Base-by-base conservation (phyloP, 2,888 invertebrate species). In the Podotricha telesiphe region DNA sequence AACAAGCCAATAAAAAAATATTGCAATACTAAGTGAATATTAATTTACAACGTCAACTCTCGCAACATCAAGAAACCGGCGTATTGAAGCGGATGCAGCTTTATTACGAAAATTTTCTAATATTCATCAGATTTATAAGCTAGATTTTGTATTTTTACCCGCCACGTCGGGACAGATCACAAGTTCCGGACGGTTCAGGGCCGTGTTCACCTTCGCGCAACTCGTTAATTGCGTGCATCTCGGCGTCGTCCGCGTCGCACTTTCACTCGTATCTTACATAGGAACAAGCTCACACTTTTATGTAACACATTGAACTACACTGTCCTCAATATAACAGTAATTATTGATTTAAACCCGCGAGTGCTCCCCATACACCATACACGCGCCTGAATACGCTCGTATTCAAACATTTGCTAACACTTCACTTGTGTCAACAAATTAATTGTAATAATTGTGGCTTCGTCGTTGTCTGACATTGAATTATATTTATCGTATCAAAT, bases 261-360 rank as follows among this genome's bases (percentile, higher is more conserved):
- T 69, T 69, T 69, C 69, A 47, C 69, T 66, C 53, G 55, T 42
- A 63, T 63, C 67, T 61, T 65, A 61, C 69, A 51, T 47, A 47
- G 55, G 48, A 59, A 48, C 48, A 55, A 42, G 50, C 62, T 62
- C 65, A 53, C 61, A 53, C 65, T 55, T 40, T n/a, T 62, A 37
- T 62, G 55, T 22, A 56, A 42, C 56, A 28, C 56, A 17, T 47
- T 59, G 68, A 56, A 48, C 58, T 37, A 59, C 62, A 40, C 40
- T 53, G 45, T 40, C 34, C 51, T 20, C 55, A 15, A 50, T 53
- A 64, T 22, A 19, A 62, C 62, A 62, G 19, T 37, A 62, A 62
- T 62, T 48, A 61, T 62, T 34, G 62, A 48, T 48, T 62, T 34
- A 47, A 11, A 28, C 17, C 61, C 45, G n/a, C 20, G 37, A 58